Percentiles rank a stretch among this genome's conserved stretches.
These are phyloP conservation scores for Brenthis daphne DNA, from an alignment of 2,888 invertebrate genomes.

Conservation along the genomic window DNA sequence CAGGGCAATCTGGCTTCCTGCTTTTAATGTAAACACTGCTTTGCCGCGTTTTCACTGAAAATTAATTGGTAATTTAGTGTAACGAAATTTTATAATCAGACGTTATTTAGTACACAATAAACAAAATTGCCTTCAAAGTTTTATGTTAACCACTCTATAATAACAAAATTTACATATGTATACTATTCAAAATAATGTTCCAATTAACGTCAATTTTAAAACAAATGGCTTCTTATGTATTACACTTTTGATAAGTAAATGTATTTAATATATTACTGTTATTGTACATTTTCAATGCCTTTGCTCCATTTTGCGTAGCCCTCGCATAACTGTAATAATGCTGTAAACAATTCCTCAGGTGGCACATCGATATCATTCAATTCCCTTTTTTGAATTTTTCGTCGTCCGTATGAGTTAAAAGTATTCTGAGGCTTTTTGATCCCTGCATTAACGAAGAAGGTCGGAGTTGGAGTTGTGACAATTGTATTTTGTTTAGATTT, in stretches of 20 bases:
- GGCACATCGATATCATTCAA: constrained; percentile 56
- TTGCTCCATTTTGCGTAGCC: constrained; percentile 80
- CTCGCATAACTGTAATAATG: constrained; percentile 79
- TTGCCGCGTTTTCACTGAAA: constrained; percentile 61
- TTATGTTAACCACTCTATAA: constrained; percentile 8
- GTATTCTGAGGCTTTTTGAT: constrained; percentile 72
- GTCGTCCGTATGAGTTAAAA: constrained; percentile 66
- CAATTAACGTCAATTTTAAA: not conserved
- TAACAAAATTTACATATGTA: constrained; percentile 9
- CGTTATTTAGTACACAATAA: constrained; percentile 44
- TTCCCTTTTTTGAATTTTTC: constrained; percentile 47
- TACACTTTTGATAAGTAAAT: not conserved
- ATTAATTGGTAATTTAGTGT: constrained; percentile 61
- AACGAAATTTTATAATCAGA: constrained; percentile 58
- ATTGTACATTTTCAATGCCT: constrained; percentile 5
- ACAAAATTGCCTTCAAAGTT: constrained; percentile 34
- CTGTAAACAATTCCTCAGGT: constrained; percentile 77
- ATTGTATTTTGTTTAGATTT: constrained; percentile 82
- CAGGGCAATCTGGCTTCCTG: constrained; percentile 80
- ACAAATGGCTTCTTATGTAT: not conserved
- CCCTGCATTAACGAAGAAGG: constrained; percentile 65
- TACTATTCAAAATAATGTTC: not conserved
- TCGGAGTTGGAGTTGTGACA: constrained; percentile 55
- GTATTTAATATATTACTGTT: not conserved
- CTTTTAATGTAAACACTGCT: constrained; percentile 74